These are phyloP conservation scores for Glomeris maerens DNA, from an alignment of 1,140 invertebrate species.

Conservation along the genomic window DNA sequence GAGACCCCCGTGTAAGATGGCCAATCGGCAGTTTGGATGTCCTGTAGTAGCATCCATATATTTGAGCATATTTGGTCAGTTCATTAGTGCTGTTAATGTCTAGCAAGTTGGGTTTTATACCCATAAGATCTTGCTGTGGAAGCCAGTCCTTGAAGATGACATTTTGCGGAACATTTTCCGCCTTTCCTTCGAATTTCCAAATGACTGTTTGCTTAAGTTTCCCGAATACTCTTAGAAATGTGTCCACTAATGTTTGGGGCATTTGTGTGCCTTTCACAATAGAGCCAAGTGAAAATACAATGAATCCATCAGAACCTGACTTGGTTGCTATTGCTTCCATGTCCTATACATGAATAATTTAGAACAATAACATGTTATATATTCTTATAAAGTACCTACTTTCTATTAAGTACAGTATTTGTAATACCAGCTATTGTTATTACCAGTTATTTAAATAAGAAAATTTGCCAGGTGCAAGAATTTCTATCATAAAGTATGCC, in stretches of 20 bases:
- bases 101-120: constrained; percentile 2
- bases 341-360: not conserved
- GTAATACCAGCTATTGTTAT: no score
- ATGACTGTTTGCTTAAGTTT: constrained; percentile 33
- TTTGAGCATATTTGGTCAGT: not conserved
- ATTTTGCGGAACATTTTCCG: constrained; percentile 15
- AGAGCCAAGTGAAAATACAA: not conserved
- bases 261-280: not conserved
- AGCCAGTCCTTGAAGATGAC: constrained; percentile 22
- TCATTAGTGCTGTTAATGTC: not conserved
- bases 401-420: no score
- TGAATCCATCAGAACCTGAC: constrained; percentile 10
- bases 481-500: no score
- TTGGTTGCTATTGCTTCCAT: not conserved
- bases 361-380: no score
- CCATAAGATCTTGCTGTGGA: constrained; percentile 29
- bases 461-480: no score
- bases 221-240: not conserved
- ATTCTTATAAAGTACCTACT: no score
- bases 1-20: constrained; percentile 57
- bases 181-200: constrained; percentile 34
- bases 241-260: not conserved
- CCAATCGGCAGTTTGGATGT: constrained; percentile 29
- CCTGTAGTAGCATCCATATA: constrained; percentile 13
- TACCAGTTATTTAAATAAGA: no score